phyloP scores from a whole-genome alignment of 2,113 vertebrate species.

The Regulus satrapa region DNA sequence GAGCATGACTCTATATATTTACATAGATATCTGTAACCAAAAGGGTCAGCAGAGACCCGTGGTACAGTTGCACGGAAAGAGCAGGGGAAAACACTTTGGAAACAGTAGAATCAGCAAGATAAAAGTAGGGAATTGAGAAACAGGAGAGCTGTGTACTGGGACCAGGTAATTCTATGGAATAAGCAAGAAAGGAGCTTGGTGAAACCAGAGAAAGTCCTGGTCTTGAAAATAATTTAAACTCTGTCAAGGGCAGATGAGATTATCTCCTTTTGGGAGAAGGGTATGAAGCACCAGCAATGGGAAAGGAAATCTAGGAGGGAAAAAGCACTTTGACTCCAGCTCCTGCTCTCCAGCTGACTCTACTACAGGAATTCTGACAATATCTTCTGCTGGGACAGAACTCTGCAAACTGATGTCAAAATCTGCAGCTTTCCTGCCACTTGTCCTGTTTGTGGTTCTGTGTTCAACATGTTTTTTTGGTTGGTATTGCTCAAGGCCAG shows the following conservation, averaged over 20 bases:
- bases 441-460: background rate
- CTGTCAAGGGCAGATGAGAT: background rate
- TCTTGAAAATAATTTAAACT: background rate
- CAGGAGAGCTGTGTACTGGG: background rate
- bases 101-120: background rate
- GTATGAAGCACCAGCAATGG: background rate
- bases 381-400: background rate
- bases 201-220: background rate
- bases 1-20: background rate
- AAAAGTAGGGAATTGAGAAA: background rate
- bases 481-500: background rate
- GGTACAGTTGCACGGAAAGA: background rate
- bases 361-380: background rate
- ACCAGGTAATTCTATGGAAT: background rate
- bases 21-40: background rate
- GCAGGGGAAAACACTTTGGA: background rate
- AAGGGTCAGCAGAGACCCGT: background rate
- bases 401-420: background rate
- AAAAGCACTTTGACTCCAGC: background rate
- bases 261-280: background rate
- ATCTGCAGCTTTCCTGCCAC: background rate
- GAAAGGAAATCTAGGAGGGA: background rate
- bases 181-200: background rate
- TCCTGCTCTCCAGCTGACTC: background rate
- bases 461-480: fast-evolving